Percentiles rank a stretch among this genome's conserved stretches.
These are phyloP conservation scores for Phataginus tetradactyla DNA, from an alignment of 2,797 vertebrate species.

Conservation along the genomic window DNA sequence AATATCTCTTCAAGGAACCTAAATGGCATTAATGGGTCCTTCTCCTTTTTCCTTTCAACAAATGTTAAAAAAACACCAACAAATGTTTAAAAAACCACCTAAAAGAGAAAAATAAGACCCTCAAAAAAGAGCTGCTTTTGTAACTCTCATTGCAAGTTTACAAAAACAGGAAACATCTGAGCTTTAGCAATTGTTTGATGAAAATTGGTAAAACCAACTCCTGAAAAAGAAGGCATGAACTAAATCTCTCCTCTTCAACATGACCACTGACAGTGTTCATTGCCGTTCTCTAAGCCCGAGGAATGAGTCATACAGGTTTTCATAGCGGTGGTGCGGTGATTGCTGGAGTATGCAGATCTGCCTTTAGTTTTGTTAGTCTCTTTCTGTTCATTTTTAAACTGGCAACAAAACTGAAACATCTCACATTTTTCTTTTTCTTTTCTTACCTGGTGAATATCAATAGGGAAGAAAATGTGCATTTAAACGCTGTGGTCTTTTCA, in stretches of 20 bases:
- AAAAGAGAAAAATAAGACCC: not conserved
- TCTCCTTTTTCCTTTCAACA: not conserved
- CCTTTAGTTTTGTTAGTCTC: not conserved
- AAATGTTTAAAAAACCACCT: not conserved
- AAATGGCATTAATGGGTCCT: not conserved
- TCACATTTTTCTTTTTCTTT: not conserved
- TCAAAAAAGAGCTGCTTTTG: conserved; percentile 20
- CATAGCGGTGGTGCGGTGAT: not conserved
- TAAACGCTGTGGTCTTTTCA: not conserved
- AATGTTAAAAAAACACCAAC: conserved; percentile 6
- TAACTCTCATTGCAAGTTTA: conserved; percentile 4
- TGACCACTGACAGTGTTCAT: not conserved
- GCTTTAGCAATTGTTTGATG: conserved; percentile 7
- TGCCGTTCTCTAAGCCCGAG: not conserved
- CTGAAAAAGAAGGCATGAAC: not conserved
- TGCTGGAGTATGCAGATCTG: not conserved
- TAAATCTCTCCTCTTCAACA: not conserved
- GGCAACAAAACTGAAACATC: not conserved
- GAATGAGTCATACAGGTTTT: not conserved
- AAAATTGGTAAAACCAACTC: conserved; percentile 34
- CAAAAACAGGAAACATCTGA: conserved; percentile 51
- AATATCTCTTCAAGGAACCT: not conserved
- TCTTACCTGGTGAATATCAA: not conserved
- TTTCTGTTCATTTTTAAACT: conserved; percentile 15
- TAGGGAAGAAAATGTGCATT: not conserved